A percentile compares a stretch with the other conserved stretches of the same genome.
These are phyloP conservation scores for Dermolepida albohirtum DNA, from an alignment of 2,888 invertebrate species.

Conservation along the genomic window DNA sequence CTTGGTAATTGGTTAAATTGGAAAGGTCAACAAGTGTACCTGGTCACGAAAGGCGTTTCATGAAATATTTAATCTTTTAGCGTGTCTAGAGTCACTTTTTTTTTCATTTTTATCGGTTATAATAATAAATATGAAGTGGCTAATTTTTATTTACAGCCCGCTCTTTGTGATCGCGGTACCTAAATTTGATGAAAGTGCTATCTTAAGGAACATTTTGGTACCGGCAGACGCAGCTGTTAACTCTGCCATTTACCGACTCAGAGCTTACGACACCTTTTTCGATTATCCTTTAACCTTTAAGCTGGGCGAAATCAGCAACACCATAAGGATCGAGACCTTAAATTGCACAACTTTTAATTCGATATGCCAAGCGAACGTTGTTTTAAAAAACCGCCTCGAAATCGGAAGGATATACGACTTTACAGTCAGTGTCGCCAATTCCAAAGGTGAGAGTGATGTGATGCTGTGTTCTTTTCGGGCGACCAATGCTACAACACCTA, in stretches of 20 bases:
- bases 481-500: constrained; percentile 86
- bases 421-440: constrained; percentile 74
- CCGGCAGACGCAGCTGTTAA: constrained; percentile 87
- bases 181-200: constrained; percentile 85
- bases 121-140: constrained; percentile 51
- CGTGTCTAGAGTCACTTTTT: background rate
- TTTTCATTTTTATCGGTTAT: background rate
- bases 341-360: constrained; percentile 89
- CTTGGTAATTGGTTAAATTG: constrained; percentile 41
- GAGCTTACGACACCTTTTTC: constrained; percentile 88
- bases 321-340: constrained; percentile 82
- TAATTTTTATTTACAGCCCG: constrained; percentile 53
- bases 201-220: constrained; percentile 84
- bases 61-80: constrained; percentile 20
- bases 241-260: constrained; percentile 87
- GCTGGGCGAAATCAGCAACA: constrained; percentile 79
- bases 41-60: constrained; percentile 46
- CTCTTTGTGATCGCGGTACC: constrained; percentile 72
- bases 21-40: constrained; percentile 49
- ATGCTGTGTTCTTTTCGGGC: constrained; percentile 76
- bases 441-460: constrained; percentile 71
- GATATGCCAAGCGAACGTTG: constrained; percentile 89
- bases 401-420: constrained; percentile 88
- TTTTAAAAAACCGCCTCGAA: constrained; percentile 80
- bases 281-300: constrained; percentile 89